These are phyloP conservation scores for Ashinkailepas kermadecensis DNA, from an alignment of 2,888 invertebrate genomes.

Conservation along the genomic window DNA sequence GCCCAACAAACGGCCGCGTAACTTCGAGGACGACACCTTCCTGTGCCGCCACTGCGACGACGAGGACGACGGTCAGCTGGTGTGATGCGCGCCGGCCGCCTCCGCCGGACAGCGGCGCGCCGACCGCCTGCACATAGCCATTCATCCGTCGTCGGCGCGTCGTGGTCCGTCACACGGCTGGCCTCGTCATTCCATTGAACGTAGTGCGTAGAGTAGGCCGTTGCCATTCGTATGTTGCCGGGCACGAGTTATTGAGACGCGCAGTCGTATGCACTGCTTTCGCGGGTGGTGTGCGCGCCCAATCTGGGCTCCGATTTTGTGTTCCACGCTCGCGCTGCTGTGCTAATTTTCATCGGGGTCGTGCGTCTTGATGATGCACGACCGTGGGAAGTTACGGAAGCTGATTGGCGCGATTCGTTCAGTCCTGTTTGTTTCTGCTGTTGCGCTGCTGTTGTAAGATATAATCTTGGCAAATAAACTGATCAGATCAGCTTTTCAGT, in stretches of 20 bases:
- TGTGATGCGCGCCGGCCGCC: not conserved
- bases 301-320: not conserved
- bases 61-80: constrained; percentile 4
- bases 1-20: constrained; percentile 22
- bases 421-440: not conserved
- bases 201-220: constrained; percentile 14
- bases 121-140: constrained; percentile 6
- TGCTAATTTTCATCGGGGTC: no score
- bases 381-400: not conserved
- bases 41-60: constrained; percentile 22
- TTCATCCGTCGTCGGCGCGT: not conserved
- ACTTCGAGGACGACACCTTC: constrained; percentile 24
- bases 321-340: not conserved
- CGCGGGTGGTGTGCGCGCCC: not conserved
- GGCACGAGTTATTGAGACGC: not conserved
- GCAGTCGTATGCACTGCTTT: not conserved
- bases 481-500: no score
- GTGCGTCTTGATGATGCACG: no score
- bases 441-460: not conserved
- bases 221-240: constrained; percentile 8
- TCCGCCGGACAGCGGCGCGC: not conserved
- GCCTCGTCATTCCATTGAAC: constrained; percentile 17
- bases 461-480: no score
- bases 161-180: not conserved
- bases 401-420: not conserved